Conservation (phyloP, 2,113 vertebrate species). For the Xiphias gladius region DNA sequence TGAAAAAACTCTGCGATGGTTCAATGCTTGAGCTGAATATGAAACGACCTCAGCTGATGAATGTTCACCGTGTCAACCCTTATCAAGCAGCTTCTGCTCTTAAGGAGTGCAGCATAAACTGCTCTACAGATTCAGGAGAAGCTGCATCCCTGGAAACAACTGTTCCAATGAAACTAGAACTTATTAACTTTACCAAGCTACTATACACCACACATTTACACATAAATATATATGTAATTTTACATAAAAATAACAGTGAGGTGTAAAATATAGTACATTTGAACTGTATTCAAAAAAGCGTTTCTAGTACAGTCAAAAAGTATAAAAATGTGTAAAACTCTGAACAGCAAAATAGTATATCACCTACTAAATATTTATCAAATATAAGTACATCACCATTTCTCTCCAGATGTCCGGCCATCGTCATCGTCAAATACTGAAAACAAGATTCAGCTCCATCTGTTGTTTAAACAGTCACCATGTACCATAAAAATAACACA, state of each 20-base stretch:
- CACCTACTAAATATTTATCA: neutral
- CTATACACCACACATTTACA: neutral
- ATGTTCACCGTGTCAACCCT: neutral
- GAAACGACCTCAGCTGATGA: neutral
- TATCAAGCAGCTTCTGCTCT: no score
- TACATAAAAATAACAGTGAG: neutral
- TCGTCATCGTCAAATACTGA: neutral
- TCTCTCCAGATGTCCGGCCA: neutral
- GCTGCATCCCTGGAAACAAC: no score
- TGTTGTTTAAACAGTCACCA: neutral
- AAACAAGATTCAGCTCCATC: neutral
- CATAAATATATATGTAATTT: neutral
- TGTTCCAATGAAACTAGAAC: no score
- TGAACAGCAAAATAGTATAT: neutral
- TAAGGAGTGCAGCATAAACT: neutral
- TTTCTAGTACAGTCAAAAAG: neutral
- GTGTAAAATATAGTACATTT: neutral
- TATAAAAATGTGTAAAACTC: neutral
- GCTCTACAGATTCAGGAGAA: neutral
- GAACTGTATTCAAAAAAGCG: neutral
- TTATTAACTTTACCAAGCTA: neutral
- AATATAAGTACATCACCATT: neutral
- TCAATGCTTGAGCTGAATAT: neutral
- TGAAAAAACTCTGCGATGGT: neutral
- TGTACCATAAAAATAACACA: neutral